Evolutionary conservation across 1,140 invertebrate genomes (phyloP), one percentile per base, ranked within the genome.

Genomic region (Zelostemma sp.): DNA sequence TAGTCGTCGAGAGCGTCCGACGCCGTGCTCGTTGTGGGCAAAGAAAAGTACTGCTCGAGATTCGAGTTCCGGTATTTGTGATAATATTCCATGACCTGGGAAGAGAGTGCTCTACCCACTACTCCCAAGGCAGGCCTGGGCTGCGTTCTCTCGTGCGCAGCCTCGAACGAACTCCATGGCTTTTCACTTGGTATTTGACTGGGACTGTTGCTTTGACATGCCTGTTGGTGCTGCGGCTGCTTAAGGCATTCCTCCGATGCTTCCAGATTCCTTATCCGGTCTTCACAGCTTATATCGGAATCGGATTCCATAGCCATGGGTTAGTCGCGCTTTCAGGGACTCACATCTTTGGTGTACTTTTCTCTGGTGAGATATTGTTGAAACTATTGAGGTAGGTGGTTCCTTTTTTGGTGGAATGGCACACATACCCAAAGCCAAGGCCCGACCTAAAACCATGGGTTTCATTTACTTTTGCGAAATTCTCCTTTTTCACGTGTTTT

Each of bases 21-120:
- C 4, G 66, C 31, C 12, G 64, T 49, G 45, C 55, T 81, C 0
- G 75, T 51, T 11, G 71, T 48, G 0, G 82, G 78, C 15, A 80
- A 63, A 1, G 81, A 82, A 61, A 85, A 83, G 54, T 82, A 83
- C 25, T 82, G 78, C 49, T 82, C 79, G 43, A 85, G 59, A 55
- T 80, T 79, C 1, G 80, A 63, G 55, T 71, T 80, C 15, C 79
- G 76, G 63, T 82, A 84, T 46, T 78, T 76, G 15, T 56, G 59
- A 14, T 70, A 73, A 62, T 73, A 73, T 15, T 77, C 77, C 76
- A 80, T 84, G 14, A 84, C 83, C 74, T 83, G 81, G 0, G 80
- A 60, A 0, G 81, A 83, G 0, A 84, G 70, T 1, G 72, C 76
- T 58, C 62, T 77, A 53, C 64, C 71, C 3, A 70, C 57, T 1